Conservation (phyloP, 2,888 invertebrate genomes). For the Ormyrus nitidulus region DNA sequence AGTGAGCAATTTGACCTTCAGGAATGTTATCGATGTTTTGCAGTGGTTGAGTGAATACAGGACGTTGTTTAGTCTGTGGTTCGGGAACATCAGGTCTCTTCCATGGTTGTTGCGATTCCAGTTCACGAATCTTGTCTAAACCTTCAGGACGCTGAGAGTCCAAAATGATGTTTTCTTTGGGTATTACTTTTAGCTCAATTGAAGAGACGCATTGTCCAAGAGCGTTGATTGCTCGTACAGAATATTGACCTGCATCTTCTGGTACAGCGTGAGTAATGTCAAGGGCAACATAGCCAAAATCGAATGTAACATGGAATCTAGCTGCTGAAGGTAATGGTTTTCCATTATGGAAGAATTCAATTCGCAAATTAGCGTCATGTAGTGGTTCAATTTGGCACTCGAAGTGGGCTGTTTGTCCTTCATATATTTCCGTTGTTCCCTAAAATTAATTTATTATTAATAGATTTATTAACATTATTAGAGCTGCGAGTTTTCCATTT, state of each 20-base stretch:
- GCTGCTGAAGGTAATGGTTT: conserved; percentile 93
- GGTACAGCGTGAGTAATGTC: conserved; percentile 96
- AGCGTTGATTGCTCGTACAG: conserved; percentile 93
- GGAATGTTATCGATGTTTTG: conserved; percentile 92
- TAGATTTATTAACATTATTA: background rate
- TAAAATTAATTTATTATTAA: conserved; percentile 69
- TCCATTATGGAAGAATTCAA: conserved; percentile 95
- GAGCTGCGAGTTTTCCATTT: background rate
- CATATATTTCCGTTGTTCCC: conserved; percentile 91
- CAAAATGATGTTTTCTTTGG: conserved; percentile 89
- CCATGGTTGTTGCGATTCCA: conserved; percentile 89
- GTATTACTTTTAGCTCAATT: conserved; percentile 88
- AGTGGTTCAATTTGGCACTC: conserved; percentile 95
- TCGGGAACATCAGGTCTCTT: conserved; percentile 88
- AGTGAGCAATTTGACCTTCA: conserved; percentile 95
- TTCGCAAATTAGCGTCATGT: conserved; percentile 91
- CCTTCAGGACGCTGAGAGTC: conserved; percentile 97
- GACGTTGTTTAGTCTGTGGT: conserved; percentile 90
- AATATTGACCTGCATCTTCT: conserved; percentile 97
- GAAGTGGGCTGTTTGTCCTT: conserved; percentile 96
- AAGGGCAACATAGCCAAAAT: conserved; percentile 97
- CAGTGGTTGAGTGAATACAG: conserved; percentile 95
- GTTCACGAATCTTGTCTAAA: conserved; percentile 91
- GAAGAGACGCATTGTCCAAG: conserved; percentile 92
- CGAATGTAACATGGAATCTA: conserved; percentile 95